Evolutionary conservation across 2,797 vertebrate species (phyloP), one percentile per base, ranked within the genome.

Genomic region (Vultur gryphus): DNA sequence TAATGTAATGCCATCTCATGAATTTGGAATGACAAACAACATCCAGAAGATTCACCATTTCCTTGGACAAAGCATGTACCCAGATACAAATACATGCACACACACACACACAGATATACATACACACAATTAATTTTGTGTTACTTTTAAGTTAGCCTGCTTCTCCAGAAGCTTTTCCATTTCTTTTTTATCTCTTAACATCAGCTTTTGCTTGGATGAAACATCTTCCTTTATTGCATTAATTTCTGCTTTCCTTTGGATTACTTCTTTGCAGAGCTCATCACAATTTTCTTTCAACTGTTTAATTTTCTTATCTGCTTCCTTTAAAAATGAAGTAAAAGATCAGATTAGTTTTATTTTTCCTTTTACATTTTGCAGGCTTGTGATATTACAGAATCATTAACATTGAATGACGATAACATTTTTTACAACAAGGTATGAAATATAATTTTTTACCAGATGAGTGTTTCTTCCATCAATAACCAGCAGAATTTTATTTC

Each of bases 211-310:
- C 80, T 98, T 98, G 57, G 70, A 94, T 75, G 97, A 96, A 97
- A 99, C 15, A 62, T 98, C 98, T 96, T 99, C 99, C 57, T 96
- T 98, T 90, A 99, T 97, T 93, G 92, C 97, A 97, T 98, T 98
- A 94, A 99, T 97, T 98, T 99, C 99, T 83, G 97, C 91, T 81
- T 98, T 98, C 93, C 98, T 98, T 89, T 99, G 98, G 19, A 94
- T 87, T 44, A 98, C 97, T 97, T 99, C 99, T 97, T 98, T 98
- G 91, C 94, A 98, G 91, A 99, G 97, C 73, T 99, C 98, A 91
- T 99, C 99, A 79, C 95, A 98, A 84, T 93, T 98, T 81, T 99
- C 99, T 96, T 96, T 99, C 83, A 99, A 76, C 48, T 94, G 48
- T 86, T 97, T 98, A 64, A 95, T 97, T 96, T 97, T 98, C 83